Evolutionary conservation across 2,888 invertebrate species (phyloP), one percentile per base, ranked within the genome.

Genomic region (Thecocarcelia acutangulata): DNA sequence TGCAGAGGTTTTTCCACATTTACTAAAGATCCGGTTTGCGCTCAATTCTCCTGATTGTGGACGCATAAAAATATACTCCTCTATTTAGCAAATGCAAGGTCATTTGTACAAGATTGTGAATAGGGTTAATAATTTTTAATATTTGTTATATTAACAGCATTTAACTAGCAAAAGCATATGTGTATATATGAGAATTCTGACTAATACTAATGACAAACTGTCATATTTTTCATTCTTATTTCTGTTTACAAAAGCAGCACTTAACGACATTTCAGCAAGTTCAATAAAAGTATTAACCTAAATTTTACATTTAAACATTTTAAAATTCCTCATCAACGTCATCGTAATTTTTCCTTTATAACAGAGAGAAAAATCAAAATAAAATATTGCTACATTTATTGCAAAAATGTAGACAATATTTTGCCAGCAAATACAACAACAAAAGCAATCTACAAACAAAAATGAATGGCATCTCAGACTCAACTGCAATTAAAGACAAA

Each of bases 231-330:
- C 37, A 28, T 12, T 44, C 44, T 46, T 48, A 46, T 63, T 11
- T 15, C 24, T 24, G 15, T 28, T 24, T 44, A 44, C 33, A 19
- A 46, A 21, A 54, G 56, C 21, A 46, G 17, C 37, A n/a, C 56
- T 64, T 64, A 64, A 40, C 24, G n/a, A 66, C 56, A 56, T 64
- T 70, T 78, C 72, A 72, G 24, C 72, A 66, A 33, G 66, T 59
- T 72, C 78, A 78, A 78, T 78, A 78, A 78, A 72, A 78, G 48
- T 78, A 78, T 78, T 78, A 72, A 78, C 78, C 78, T 64, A 78
- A 78, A 72, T 78, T 72, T 66, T 17, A 52, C 28, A 66, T 78
- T 42, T 66, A 0, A 56, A n/a, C 70, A 70, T 64, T 70, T 64
- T 70, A 68, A 64, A 54, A 56, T 50, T 56, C 42, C 19, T 24